Evolutionary conservation across 2,888 invertebrate species (phyloP), one percentile per base, ranked within the genome.

Genomic region (Epirrhoe tristata): DNA sequence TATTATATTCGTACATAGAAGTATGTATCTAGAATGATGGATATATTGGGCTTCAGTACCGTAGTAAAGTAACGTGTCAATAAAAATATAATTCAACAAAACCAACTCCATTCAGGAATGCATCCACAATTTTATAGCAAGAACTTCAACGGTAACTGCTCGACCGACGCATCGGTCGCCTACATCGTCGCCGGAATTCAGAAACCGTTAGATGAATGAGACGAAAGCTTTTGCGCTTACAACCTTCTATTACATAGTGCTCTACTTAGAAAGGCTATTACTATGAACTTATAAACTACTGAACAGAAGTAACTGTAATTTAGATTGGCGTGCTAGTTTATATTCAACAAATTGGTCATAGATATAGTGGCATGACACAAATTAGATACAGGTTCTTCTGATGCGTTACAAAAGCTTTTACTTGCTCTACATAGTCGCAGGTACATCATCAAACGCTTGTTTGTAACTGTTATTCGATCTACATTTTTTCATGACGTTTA

Each of bases 191-290:
- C 66, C 70, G 75, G 81, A 75, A 80, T 75, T 72, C 62, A 60
- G 72, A 60, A 69, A 89, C 91, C 92, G 91, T 91, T 91, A 91
- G 81, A 81, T 80, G 83, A 83, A 73, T 61, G 83, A 83, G 75
- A 64, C 70, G 76, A 72, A 63, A 71, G 75, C 66, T 77, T 77
- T 60, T 67, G 75, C 78, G 77, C 77, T 77, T 78, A 66, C 67
- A 77, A 77, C 24, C 24, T 78, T 68, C 68, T 59, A 63, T 63
- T 67, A 52, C 61, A 58, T 70, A 66, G 72, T 75, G 81, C 77
- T 76, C 80, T 75, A 82, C 79, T 77, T 73, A 66, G 64, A 39
- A 36, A 58, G 48, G 56, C 24, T 59, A n/a, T 46, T 24, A 24
- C 24, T 32, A 39, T 36, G 8, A 36, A 36, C 39, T 43, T 43